Evolutionary conservation across 2,113 vertebrate species (phyloP).

Genomic region (Prolemur simus): DNA sequence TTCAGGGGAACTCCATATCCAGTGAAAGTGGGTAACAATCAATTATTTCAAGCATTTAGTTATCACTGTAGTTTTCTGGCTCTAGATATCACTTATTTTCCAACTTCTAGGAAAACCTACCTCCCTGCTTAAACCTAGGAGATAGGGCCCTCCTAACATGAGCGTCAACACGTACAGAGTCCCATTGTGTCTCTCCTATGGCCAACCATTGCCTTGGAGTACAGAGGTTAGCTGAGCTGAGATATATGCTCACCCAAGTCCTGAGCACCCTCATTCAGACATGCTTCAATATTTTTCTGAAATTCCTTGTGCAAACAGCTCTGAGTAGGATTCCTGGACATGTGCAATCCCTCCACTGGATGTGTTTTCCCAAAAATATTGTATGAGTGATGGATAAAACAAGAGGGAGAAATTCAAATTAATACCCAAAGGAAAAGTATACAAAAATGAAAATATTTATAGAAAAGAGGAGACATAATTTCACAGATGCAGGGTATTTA

Average conservation of each 20-base stretch:
- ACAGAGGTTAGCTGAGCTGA: not conserved
- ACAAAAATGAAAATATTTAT: not conserved
- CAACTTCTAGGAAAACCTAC: not conserved
- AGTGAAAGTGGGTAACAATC: not conserved
- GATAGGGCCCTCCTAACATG: not conserved
- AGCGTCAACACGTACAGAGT: not conserved
- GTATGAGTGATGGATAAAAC: not conserved
- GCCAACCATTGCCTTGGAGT: not conserved
- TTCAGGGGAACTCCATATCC: not conserved
- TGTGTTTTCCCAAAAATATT: not conserved
- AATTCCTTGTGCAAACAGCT: not conserved
- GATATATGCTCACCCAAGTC: rapidly evolving
- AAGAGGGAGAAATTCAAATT: not conserved
- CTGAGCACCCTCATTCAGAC: not conserved
- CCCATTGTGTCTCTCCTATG: not conserved
- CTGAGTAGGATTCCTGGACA: not conserved
- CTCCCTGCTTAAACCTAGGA: not conserved
- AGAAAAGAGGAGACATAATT: not conserved
- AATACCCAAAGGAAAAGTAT: not conserved
- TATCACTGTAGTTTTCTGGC: not conserved
- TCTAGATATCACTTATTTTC: not conserved
- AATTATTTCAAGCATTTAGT: not conserved
- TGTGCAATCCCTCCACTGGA: not conserved
- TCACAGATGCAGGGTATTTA: not conserved
- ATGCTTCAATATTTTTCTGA: not conserved